These are phyloP conservation scores for Varanus salvator DNA, from an alignment of 2,113 vertebrate genomes.

Conservation along the genomic window DNA sequence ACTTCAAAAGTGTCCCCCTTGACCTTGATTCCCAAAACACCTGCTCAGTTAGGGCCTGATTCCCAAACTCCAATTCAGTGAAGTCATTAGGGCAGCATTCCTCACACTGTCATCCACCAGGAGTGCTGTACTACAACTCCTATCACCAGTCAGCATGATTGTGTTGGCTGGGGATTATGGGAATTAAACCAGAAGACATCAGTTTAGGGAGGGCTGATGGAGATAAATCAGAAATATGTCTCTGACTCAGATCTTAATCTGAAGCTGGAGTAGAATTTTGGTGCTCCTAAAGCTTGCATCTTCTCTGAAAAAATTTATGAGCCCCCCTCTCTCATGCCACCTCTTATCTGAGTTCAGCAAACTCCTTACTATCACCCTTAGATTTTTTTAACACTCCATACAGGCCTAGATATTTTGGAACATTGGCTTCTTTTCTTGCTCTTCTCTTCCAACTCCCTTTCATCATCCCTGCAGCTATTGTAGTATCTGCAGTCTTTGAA, in stretches of 20 bases:
- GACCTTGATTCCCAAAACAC: background rate
- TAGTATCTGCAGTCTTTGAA: background rate
- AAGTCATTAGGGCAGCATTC: background rate
- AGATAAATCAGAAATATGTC: background rate
- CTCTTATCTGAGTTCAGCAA: background rate
- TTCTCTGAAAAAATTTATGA: background rate
- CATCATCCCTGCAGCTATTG: background rate
- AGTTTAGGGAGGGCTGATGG: background rate
- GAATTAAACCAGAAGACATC: no score
- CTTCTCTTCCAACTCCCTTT: background rate
- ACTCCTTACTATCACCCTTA: no score
- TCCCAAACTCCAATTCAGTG: background rate
- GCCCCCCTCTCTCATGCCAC: no score
- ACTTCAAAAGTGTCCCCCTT: background rate
- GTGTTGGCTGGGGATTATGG: no score
- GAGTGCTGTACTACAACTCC: no score
- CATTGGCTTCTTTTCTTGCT: background rate
- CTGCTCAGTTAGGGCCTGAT: background rate
- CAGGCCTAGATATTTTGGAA: background rate
- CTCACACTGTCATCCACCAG: no score
- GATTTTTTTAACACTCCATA: background rate
- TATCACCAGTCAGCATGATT: no score
- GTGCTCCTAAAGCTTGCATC: background rate
- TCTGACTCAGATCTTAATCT: background rate
- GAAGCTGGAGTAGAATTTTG: background rate